Conservation (phyloP, 2,113 vertebrate genomes). For the Neomonachus schauinslandi region DNA sequence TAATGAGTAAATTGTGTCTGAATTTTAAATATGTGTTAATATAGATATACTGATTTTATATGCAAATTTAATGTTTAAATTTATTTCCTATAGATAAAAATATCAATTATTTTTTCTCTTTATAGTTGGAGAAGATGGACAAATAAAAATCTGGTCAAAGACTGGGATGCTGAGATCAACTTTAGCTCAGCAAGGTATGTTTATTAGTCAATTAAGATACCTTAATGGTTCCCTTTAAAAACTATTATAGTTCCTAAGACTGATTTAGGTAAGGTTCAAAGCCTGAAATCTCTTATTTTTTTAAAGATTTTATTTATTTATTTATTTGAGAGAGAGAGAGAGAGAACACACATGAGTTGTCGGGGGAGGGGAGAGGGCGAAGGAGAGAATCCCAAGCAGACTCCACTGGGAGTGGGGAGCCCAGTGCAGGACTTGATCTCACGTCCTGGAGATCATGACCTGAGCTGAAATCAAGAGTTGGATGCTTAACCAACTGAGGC, state of each 20-base stretch:
- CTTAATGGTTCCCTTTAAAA: conserved; percentile 12
- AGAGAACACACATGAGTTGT: not conserved
- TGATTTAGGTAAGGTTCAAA: conserved; percentile 41
- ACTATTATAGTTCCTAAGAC: not conserved
- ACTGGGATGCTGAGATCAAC: conserved; percentile 98
- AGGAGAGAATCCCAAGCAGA: not conserved
- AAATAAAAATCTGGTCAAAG: conserved; percentile 99
- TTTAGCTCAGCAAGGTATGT: conserved; percentile 94
- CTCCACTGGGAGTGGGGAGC: not conserved
- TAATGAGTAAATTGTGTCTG: conserved; percentile 29
- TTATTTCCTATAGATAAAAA: conserved; percentile 51
- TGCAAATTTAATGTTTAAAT: conserved; percentile 44
- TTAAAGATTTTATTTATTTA: not conserved
- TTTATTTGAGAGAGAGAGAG: not conserved
- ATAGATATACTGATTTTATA: not conserved
- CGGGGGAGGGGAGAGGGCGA: too few relatives aligned
- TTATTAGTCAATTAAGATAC: conserved; percentile 15
- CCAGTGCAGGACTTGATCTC: not conserved
- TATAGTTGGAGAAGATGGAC: conserved; percentile 97
- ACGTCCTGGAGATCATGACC: not conserved
- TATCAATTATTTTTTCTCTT: conserved; percentile 62
- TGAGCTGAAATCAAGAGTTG: not conserved
- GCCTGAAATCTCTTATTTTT: not conserved
- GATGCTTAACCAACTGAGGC: not conserved
- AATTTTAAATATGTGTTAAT: conserved; percentile 55